phyloP scores from a whole-genome alignment of 2,797 vertebrate species.

The Cyprinodon diabolis region DNA sequence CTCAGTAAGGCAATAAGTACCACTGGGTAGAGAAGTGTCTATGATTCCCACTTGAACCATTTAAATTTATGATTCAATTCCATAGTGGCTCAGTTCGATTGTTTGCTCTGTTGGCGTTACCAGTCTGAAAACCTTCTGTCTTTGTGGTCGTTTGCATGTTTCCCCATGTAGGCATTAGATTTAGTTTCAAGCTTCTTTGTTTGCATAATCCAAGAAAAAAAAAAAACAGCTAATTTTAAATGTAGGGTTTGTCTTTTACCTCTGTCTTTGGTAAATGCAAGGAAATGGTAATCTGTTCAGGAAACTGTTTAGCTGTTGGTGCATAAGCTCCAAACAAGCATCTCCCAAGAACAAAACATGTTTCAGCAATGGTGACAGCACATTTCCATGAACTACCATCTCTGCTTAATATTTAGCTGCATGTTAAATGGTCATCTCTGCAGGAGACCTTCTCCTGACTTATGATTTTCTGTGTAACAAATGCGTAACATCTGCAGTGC shows the following conservation, averaged over 20 bases:
- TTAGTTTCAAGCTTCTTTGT: neutral
- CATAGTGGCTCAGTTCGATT: neutral
- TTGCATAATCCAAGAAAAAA: neutral
- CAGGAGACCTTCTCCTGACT: slow-evolving; percentile 40
- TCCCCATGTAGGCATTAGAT: neutral
- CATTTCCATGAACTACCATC: slow-evolving; percentile 12
- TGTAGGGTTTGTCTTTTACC: neutral
- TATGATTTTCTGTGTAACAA: slow-evolving; percentile 55
- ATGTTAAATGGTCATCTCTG: slow-evolving; percentile 8
- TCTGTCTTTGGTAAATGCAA: neutral
- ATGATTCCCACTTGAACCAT: neutral
- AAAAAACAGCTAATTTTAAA: neutral
- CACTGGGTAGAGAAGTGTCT: neutral
- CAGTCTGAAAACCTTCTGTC: neutral
- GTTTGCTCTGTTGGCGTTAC: neutral
- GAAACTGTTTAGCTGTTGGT: neutral
- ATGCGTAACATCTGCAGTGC: slow-evolving; percentile 61
- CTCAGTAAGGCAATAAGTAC: neutral
- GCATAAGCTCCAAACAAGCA: neutral
- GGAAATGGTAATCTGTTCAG: neutral
- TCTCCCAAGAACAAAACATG: neutral
- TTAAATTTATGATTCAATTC: neutral
- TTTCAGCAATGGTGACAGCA: neutral
- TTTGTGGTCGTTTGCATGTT: neutral
- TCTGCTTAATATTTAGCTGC: slow-evolving; percentile 10